A percentile compares a stretch with the other conserved stretches of the same genome.
These are phyloP conservation scores for Phalloptychus januarius DNA, from an alignment of 2,797 vertebrate species.

Conservation along the genomic window DNA sequence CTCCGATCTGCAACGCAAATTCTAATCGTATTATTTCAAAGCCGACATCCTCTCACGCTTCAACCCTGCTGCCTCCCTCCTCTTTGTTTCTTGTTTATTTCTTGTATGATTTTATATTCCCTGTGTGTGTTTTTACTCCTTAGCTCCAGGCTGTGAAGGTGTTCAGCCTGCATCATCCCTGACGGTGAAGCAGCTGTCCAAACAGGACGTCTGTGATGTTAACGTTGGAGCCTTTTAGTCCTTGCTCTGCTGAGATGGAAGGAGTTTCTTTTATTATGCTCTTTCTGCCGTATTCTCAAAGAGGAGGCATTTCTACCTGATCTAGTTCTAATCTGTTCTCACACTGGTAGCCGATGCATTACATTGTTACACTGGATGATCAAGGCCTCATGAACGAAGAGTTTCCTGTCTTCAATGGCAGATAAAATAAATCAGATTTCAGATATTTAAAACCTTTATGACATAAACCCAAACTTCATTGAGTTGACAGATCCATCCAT, in stretches of 20 bases:
- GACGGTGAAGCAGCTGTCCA: constrained; percentile 84
- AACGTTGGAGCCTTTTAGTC: constrained; percentile 83
- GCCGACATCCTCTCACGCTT: constrained; percentile 51
- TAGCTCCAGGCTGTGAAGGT: constrained; percentile 85
- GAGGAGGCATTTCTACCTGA: constrained; percentile 18
- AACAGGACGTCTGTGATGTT: constrained; percentile 86
- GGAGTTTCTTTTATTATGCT: constrained; percentile 55
- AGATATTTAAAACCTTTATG: not conserved
- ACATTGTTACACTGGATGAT: not conserved
- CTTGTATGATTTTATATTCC: constrained; percentile 13
- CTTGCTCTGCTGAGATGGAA: constrained; percentile 81
- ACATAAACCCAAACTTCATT: not conserved
- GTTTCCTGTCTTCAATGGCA: not conserved
- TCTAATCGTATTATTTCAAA: constrained; percentile 58
- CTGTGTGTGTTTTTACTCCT: constrained; percentile 16
- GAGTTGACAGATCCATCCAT: not conserved
- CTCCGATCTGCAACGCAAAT: constrained; percentile 41
- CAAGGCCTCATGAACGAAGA: not conserved
- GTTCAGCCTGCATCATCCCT: constrained; percentile 81
- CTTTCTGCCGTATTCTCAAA: constrained; percentile 9
- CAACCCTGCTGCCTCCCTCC: constrained; percentile 11
- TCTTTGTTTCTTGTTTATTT: constrained; percentile 39
- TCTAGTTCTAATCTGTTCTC: not conserved
- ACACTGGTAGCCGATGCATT: not conserved
- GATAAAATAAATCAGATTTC: constrained; percentile 2